phyloP scores from a whole-genome alignment of 1,140 invertebrate genomes.

The Hesperophylax magnus region DNA sequence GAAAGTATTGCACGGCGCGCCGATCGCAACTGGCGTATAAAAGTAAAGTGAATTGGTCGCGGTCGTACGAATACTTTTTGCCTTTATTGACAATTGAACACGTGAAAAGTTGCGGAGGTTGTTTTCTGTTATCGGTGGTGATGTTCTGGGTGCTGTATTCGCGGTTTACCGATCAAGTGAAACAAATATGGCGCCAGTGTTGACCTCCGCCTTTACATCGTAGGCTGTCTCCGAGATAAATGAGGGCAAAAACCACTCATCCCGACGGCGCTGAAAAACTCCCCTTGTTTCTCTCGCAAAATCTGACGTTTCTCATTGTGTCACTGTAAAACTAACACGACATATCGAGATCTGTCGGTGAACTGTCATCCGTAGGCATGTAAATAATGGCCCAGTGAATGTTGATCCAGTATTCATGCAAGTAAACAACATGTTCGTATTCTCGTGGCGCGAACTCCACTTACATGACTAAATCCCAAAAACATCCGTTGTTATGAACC shows the following conservation, averaged over 20 bases:
- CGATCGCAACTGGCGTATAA: constrained; percentile 28
- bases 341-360: constrained; percentile 41
- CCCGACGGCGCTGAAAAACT: constrained; percentile 17
- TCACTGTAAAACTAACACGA: constrained; percentile 2
- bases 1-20: constrained; percentile 40
- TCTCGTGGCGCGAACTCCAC: constrained; percentile 21
- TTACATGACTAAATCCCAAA: background rate
- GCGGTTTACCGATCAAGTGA: constrained; percentile 34
- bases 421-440: constrained; percentile 9
- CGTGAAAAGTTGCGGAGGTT: constrained; percentile 27
- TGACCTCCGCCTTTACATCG: constrained; percentile 41
- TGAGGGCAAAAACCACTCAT: constrained; percentile 26
- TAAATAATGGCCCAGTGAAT: constrained; percentile 42
- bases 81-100: constrained; percentile 30
- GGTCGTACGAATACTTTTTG: constrained; percentile 39
- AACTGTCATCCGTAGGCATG: constrained; percentile 47
- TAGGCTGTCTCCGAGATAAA: constrained; percentile 28
- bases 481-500: background rate
- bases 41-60: constrained; percentile 16
- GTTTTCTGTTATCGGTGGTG: constrained; percentile 7
- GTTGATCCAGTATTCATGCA: constrained; percentile 1
- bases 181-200: constrained; percentile 51
- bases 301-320: constrained; percentile 40
- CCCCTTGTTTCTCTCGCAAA: constrained; percentile 20
- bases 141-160: constrained; percentile 34